These are phyloP conservation scores for Apostichopus leukothele DNA, from an alignment of 53 echinoderm and acorn worm species.

Conservation along the genomic window DNA sequence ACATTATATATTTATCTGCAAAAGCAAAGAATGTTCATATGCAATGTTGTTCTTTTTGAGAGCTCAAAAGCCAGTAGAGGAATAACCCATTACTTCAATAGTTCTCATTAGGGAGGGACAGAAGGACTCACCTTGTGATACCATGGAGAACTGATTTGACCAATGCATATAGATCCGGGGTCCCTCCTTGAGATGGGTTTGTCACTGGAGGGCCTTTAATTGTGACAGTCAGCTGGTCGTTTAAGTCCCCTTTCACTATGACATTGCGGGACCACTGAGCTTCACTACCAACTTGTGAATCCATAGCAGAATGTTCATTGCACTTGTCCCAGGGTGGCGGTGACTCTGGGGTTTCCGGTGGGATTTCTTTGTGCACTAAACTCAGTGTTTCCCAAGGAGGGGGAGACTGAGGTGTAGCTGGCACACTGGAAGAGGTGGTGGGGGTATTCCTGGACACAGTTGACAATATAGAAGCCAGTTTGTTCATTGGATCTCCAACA, in stretches of 20 bases:
- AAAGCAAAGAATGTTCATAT: background rate
- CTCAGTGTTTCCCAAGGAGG: conserved; percentile 45
- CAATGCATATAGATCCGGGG: conserved; percentile 5
- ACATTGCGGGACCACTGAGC: conserved; percentile 37
- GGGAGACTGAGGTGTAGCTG: conserved; percentile 41
- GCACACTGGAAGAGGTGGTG: background rate
- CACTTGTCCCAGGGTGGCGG: conserved; percentile 43
- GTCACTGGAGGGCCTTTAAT: conserved; percentile 35
- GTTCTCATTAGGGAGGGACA: background rate
- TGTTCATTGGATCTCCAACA: background rate
- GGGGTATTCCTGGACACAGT: background rate
- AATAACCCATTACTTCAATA: background rate
- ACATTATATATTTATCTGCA: background rate
- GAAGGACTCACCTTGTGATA: conserved; percentile 30
- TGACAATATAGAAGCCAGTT: conserved; percentile 33
- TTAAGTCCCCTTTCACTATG: conserved; percentile 8
- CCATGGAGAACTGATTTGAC: conserved; percentile 43
- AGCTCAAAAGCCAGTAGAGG: background rate
- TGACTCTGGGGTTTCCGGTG: conserved; percentile 45
- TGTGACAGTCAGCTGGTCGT: conserved; percentile 31
- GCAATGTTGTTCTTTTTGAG: background rate
- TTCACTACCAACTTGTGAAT: background rate
- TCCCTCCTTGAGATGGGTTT: background rate
- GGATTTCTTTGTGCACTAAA: conserved; percentile 35
- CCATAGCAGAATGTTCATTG: conserved; percentile 4